Conservation (phyloP, 1,140 invertebrate genomes). For the Brachystomella parvula region DNA sequence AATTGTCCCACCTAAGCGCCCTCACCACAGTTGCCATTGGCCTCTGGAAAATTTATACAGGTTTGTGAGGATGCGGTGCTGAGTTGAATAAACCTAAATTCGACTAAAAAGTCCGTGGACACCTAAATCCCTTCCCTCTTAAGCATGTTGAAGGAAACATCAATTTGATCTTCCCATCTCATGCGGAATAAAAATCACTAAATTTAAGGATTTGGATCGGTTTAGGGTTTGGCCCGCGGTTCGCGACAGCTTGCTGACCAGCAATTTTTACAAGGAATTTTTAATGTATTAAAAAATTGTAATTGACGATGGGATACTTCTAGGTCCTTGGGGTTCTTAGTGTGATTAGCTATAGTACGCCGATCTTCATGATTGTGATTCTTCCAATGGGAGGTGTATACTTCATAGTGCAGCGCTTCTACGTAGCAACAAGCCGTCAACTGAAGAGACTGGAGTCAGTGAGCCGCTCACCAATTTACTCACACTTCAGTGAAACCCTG, state of each 20-base stretch:
- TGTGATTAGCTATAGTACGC: constrained; percentile 49
- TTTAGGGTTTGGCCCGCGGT: no score
- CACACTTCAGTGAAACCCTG: constrained; percentile 55
- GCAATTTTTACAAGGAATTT: not conserved
- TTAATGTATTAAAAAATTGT: constrained; percentile 10
- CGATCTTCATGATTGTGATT: constrained; percentile 49
- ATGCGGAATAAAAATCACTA: no score
- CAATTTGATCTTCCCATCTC: no score
- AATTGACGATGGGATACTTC: constrained; percentile 27
- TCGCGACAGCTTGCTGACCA: not conserved
- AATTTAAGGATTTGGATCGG: no score
- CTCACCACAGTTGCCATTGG: no score
- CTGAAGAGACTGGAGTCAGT: constrained; percentile 56
- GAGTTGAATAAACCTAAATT: no score
- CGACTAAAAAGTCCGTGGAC: no score
- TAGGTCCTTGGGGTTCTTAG: constrained; percentile 47
- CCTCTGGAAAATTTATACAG: no score
- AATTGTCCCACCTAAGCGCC: no score
- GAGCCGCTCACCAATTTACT: constrained; percentile 55
- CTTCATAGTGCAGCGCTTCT: constrained; percentile 52
- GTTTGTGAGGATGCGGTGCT: no score
- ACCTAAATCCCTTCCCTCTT: no score
- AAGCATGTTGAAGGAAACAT: no score
- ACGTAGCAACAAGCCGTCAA: constrained; percentile 54
- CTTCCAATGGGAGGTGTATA: constrained; percentile 52